These are phyloP conservation scores for Malthinus seriepunctatus DNA, from an alignment of 2,888 invertebrate species.

Conservation along the genomic window DNA sequence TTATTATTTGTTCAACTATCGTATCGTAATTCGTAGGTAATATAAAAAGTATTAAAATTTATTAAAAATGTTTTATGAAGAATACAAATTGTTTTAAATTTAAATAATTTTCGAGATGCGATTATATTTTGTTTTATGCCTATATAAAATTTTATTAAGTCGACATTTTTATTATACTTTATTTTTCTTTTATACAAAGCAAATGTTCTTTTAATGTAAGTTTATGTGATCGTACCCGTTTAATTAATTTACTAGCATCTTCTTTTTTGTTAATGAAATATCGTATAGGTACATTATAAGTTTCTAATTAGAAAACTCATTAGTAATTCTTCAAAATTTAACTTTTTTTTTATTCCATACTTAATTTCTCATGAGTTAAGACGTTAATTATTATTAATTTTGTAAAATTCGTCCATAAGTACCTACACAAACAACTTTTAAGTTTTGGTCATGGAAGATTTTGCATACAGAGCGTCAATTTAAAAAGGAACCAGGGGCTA, in stretches of 20 bases:
- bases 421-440: too few species aligned
- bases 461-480: too few species aligned
- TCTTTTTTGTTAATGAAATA: conserved; percentile 50
- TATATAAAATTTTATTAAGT: conserved; percentile 32
- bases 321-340: too few species aligned
- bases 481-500: too few species aligned
- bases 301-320: too few species aligned
- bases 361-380: too few species aligned
- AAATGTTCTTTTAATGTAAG: conserved; percentile 11
- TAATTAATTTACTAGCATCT: conserved; percentile 3
- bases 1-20: too few species aligned
- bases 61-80: conserved; percentile 25
- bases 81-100: conserved; percentile 34
- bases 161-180: conserved; percentile 13
- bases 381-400: too few species aligned
- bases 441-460: too few species aligned
- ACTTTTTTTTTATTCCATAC: too few species aligned
- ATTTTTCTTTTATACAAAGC: conserved; percentile 6
- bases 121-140: conserved; percentile 27
- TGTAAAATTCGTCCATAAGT: too few species aligned
- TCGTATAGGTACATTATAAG: too few species aligned
- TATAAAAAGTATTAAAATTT: conserved; percentile 31
- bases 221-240: background rate
- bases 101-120: conserved; percentile 27
- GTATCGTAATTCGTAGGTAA: conserved; percentile 32